These are phyloP conservation scores for Neogobius melanostomus DNA, from an alignment of 2,113 vertebrate species.

Conservation along the genomic window DNA sequence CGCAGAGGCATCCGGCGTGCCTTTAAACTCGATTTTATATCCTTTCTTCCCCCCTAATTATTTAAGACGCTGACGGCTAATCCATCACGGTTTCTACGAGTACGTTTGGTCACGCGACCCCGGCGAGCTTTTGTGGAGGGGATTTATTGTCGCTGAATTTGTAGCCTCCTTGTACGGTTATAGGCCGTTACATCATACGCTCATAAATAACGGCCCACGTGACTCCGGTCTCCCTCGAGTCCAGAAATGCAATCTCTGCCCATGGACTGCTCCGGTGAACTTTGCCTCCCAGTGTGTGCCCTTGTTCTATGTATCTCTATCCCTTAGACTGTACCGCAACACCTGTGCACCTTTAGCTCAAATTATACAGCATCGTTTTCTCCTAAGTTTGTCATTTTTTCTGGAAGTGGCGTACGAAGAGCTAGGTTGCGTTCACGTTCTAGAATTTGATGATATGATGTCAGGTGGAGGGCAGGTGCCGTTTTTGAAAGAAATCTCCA, in stretches of 20 bases:
- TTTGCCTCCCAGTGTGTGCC: conserved; percentile 31
- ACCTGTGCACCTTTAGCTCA: no score
- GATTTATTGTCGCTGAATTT: background rate
- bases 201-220: conserved; percentile 13
- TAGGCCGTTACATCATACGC: conserved; percentile 6
- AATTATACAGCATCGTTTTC: no score
- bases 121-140: background rate
- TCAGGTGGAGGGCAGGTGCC: no score
- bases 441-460: no score
- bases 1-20: no score
- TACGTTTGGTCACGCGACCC: background rate
- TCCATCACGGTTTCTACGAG: background rate
- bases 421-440: no score
- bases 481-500: no score
- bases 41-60: background rate
- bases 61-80: no score
- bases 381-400: no score
- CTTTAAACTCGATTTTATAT: background rate
- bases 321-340: no score
- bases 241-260: conserved; percentile 23
- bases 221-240: conserved; percentile 12
- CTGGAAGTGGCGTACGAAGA: no score
- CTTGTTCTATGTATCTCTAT: background rate
- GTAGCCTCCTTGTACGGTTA: conserved; percentile 5
- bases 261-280: conserved; percentile 24